A percentile compares a stretch with the other conserved stretches of the same genome.
Conservation (phyloP, 2,888 invertebrate species). For the Diarsia mendica region DNA sequence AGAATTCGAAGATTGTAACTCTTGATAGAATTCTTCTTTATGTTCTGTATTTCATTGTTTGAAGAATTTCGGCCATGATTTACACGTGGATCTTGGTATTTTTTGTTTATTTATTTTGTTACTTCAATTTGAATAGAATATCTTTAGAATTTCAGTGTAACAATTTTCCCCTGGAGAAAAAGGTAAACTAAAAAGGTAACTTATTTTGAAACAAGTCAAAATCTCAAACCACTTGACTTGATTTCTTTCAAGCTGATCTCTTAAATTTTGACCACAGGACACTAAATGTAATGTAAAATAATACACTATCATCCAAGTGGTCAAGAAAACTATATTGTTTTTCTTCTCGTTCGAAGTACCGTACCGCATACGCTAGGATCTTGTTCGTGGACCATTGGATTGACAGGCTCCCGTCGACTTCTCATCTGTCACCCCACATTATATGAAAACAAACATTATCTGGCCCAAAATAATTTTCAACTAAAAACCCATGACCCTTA, state of each 20-base stretch:
- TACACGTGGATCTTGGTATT: not conserved
- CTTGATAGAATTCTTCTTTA: constrained; percentile 64
- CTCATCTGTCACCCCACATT: not conserved
- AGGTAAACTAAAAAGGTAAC: not conserved
- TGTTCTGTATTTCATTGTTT: constrained; percentile 53
- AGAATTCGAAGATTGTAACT: constrained; percentile 64
- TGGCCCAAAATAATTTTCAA: not conserved
- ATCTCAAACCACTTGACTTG: too few relatives aligned
- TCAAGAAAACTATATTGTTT: not conserved
- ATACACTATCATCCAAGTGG: not conserved
- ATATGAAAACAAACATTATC: not conserved
- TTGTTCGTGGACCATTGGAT: not conserved
- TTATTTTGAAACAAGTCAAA: not conserved
- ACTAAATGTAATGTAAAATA: not conserved
- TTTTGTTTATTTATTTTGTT: constrained; percentile 5
- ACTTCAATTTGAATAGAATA: not conserved
- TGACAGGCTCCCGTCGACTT: not conserved
- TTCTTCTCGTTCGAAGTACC: not conserved
- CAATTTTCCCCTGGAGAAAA: too few relatives aligned
- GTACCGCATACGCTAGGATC: not conserved
- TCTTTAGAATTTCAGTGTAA: not conserved
- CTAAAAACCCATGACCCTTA: not conserved
- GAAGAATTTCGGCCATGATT: constrained; percentile 29
- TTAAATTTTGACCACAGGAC: not conserved
- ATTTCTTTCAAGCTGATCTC: not conserved